Conservation (phyloP, 2,888 invertebrate species). For the Euspilapteryx auroguttella region DNA sequence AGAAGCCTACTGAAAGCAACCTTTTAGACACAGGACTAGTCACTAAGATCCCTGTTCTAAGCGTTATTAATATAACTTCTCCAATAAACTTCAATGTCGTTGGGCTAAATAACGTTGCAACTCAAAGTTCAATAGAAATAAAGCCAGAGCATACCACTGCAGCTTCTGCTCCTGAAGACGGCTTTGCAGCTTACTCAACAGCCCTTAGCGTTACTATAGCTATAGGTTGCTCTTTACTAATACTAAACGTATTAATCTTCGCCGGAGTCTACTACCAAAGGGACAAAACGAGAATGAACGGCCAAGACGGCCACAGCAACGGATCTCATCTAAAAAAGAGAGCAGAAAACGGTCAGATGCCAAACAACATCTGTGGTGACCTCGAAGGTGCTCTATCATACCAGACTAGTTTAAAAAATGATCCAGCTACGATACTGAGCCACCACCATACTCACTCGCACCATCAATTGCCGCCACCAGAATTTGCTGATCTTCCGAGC, state of each 20-base stretch:
- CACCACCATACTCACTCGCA: constrained; percentile 77
- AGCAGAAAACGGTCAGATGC: constrained; percentile 85
- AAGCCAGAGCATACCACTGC: constrained; percentile 43
- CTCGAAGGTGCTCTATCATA: constrained; percentile 63
- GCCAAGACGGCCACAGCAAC: constrained; percentile 55
- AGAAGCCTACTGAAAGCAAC: constrained; percentile 55
- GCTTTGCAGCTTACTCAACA: constrained; percentile 88
- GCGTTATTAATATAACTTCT: constrained; percentile 39
- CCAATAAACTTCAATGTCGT: constrained; percentile 41
- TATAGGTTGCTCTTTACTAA: constrained; percentile 89
- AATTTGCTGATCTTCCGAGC: constrained; percentile 79
- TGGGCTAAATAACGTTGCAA: constrained; percentile 31
- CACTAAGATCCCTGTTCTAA: constrained; percentile 35
- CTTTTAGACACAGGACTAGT: constrained; percentile 39
- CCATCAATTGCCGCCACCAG: constrained; percentile 80
- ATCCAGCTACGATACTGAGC: constrained; percentile 72
- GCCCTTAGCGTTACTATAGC: constrained; percentile 92
- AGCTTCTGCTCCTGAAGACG: constrained; percentile 73
- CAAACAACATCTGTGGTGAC: constrained; percentile 87
- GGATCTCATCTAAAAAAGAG: constrained; percentile 66
- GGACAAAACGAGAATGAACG: constrained; percentile 77
- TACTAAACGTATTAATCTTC: constrained; percentile 90
- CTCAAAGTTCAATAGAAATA: constrained; percentile 34
- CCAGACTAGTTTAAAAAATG: constrained; percentile 63
- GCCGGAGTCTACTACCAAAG: constrained; percentile 94